A percentile compares a stretch with the other conserved stretches of the same genome.
Conservation (phyloP, 2,888 invertebrate genomes). For the Podabrus alpinus region DNA sequence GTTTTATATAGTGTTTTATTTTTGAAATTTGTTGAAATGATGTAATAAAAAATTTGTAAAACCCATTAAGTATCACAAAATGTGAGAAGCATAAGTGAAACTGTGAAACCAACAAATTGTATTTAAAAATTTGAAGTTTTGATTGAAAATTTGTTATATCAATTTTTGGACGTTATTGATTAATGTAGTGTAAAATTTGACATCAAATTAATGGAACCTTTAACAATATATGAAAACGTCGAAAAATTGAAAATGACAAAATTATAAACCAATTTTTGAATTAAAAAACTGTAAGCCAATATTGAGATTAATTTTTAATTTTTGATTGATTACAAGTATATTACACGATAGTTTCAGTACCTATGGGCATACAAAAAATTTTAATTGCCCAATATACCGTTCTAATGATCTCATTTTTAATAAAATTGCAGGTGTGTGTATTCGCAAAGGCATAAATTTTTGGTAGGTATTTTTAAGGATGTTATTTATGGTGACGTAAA, state of each 20-base stretch:
- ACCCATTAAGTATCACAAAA: background rate
- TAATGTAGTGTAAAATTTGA: conserved; percentile 10
- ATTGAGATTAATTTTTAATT: background rate
- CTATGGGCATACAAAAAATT: background rate
- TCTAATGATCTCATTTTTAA: background rate
- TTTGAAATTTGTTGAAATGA: background rate
- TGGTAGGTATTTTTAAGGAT: background rate
- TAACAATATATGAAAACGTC: background rate
- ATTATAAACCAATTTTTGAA: background rate
- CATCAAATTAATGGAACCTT: conserved; percentile 4
- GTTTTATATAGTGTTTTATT: background rate
- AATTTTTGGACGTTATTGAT: conserved; percentile 4
- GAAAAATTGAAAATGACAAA: background rate
- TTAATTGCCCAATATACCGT: background rate
- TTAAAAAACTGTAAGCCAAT: background rate
- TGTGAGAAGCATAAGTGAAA: background rate
- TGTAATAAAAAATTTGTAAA: background rate
- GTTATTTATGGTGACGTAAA: background rate
- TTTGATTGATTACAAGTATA: background rate
- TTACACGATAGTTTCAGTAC: background rate
- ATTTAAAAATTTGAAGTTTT: background rate
- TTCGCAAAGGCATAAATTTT: background rate
- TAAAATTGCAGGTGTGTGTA: background rate
- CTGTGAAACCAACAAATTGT: background rate
- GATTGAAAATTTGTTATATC: background rate